Evolutionary conservation across 2,888 invertebrate species (phyloP).

Genomic region (Flexamia atlantica): DNA sequence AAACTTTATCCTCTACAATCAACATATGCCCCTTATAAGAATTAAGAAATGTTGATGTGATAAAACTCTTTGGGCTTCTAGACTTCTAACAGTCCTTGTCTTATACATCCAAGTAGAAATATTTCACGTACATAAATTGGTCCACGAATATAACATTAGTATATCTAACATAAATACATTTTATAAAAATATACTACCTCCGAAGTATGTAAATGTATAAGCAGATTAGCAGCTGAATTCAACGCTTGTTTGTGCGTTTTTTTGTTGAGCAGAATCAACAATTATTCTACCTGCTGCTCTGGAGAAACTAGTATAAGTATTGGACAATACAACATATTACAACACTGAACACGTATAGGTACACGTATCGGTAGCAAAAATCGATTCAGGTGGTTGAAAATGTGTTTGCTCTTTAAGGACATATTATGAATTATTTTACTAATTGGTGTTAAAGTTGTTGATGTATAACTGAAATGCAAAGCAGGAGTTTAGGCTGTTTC

Average conservation of each 20-base stretch:
- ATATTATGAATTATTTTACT: no score
- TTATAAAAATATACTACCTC: conserved; percentile 50
- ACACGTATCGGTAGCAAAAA: background rate
- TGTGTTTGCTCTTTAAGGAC: no score
- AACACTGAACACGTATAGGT: no score
- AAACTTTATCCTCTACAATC: background rate
- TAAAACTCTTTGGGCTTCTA: background rate
- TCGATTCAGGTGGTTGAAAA: background rate
- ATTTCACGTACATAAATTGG: conserved; percentile 29
- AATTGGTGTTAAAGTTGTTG: no score
- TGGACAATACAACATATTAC: conserved; percentile 10
- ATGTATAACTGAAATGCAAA: no score
- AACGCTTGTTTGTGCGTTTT: conserved; percentile 36
- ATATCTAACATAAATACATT: conserved; percentile 38
- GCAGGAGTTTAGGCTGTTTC: no score
- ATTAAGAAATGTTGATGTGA: background rate
- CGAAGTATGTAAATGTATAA: conserved; percentile 28
- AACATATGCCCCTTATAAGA: background rate
- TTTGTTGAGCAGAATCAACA: conserved; percentile 1
- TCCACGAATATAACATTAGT: conserved; percentile 30
- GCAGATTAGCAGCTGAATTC: background rate
- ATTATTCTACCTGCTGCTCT: background rate
- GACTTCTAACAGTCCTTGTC: background rate
- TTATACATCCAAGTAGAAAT: background rate
- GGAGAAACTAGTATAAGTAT: background rate